Evolutionary conservation across 1,140 invertebrate species (phyloP).

Genomic region (Bicyclus anynana): DNA sequence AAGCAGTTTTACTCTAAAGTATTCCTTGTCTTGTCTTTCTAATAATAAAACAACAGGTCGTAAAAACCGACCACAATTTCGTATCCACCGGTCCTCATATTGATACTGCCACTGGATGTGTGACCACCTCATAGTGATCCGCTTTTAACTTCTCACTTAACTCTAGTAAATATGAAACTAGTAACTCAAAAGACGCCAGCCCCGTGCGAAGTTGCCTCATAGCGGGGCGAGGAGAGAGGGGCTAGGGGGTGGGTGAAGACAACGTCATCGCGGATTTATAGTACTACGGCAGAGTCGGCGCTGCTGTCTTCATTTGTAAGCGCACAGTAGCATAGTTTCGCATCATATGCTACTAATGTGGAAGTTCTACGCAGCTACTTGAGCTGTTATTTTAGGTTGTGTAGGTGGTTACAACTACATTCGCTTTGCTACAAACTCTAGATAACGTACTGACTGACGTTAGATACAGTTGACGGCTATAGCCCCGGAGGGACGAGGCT

Average conservation of each 20-base stretch:
- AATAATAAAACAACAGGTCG: too few relatives aligned
- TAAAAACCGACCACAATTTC: too few relatives aligned
- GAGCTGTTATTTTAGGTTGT: too few relatives aligned
- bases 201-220: not conserved
- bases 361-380: not conserved
- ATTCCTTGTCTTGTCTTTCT: too few relatives aligned
- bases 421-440: too few relatives aligned
- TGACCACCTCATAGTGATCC: not conserved
- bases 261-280: slow-evolving; percentile 21
- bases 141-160: slow-evolving; percentile 4
- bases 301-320: slow-evolving; percentile 20
- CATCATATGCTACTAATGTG: not conserved
- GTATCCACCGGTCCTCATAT: too few relatives aligned
- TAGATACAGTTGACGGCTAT: too few relatives aligned
- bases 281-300: slow-evolving; percentile 19
- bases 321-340: slow-evolving; percentile 1
- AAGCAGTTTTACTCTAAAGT: too few relatives aligned
- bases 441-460: too few relatives aligned
- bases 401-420: too few relatives aligned
- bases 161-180: slow-evolving; percentile 3
- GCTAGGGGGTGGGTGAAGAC: not conserved
- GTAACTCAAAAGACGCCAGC: slow-evolving; percentile 13
- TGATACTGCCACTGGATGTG: too few relatives aligned
- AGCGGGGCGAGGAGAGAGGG: not conserved
- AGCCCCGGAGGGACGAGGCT: too few relatives aligned